Base-by-base conservation (phyloP, 2,113 vertebrate species). In the Morphnarchus princeps region DNA sequence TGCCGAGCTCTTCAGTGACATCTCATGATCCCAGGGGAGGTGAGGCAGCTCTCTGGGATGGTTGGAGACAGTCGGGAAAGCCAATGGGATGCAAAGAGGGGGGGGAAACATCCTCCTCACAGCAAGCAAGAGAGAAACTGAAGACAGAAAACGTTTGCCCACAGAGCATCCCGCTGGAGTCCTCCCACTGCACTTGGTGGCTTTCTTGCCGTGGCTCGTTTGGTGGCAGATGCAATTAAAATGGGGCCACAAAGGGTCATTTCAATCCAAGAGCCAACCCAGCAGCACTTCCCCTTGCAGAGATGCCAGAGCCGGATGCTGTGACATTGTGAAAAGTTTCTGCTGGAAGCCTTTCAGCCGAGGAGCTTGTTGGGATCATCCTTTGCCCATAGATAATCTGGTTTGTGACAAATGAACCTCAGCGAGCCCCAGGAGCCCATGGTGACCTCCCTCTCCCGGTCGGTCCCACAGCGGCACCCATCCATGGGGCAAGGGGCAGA, bases 271-370 rank as follows among this genome's bases (percentile, higher is more conserved):
- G 61, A 57, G 49, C 5, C 0, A 1, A 40, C 14, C 76, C 74
- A 34, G 52, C 13, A 3, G 62, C 28, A 7, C 38, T 74, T 40
- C 38, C 40, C 81, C 49, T 16, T 1, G 22, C 3, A 0, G 84
- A 22, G 62, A 9, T 2, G 25, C 13, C 5, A 2, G 70, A 73
- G 43, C 7, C 0, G 1, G 80, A 6, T 6, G 1, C 36, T 0
- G 15, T 14, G 62, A 74, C 16, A 0, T 1, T 2, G 20, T 6
- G 50, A 29, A 19, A 90, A 79, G 65, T 22, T 78, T 87, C 91
- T 85, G 67, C 91, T 43, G 42, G 82, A 70, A 67, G 25, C 3
- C 74, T 93, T 58, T 71, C 38, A 63, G n/a, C 57, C 3, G 0
- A 69, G 49, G 73, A 62, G 13, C 21, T 14, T 26, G 31, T 52